Base-by-base conservation (phyloP, 2,113 vertebrate species). In the Xiphias gladius region DNA sequence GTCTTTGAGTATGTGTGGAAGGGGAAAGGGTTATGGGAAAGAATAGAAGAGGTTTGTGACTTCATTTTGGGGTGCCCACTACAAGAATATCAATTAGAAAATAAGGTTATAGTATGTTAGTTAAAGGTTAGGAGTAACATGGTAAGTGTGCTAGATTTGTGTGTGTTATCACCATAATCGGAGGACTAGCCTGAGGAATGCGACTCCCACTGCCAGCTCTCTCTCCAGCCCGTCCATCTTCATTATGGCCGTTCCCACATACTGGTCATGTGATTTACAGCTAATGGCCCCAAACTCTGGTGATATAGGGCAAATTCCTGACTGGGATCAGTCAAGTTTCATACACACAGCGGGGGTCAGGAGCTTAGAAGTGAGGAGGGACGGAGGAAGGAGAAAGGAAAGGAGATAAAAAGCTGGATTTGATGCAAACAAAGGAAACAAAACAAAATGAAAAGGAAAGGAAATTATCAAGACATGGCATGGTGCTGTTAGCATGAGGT, bases 221-320 rank as follows among this genome's bases (percentile, higher is more conserved):
- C 72, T 81, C 76, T 88, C 61, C 79, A 84, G 80, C 80, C 81
- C 61, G 83, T 92, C 88, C 83, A 76, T 95, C 93, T 95, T 93
- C 84, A 91, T 92, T 92, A 91, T 70, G 67, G 72, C 80, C 65
- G 37, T 88, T 89, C 84, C 87, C 73, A 88, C 82, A 86, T 86
- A 76, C 88, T 86, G 78, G 77, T 91, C 92, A 93, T 92, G 88
- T 94, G 86, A 94, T 94, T 93, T 94, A 87, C 90, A 86, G 85
- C 93, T 61, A 52, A 22, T 52, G 84, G 86, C 70, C 86, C 85
- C 89, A 85, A 61, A 79, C 79, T 82, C 57, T 75, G 52, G 81
- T 68, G 86, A 93, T 88, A 69, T 78, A 90, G 91, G 85, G 86
- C 90, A 88, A 91, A 94, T 94, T 94, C 92, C 93, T 93, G 28